Base-by-base conservation (phyloP, 2,888 invertebrate genomes). In the Diarsia mendica region DNA sequence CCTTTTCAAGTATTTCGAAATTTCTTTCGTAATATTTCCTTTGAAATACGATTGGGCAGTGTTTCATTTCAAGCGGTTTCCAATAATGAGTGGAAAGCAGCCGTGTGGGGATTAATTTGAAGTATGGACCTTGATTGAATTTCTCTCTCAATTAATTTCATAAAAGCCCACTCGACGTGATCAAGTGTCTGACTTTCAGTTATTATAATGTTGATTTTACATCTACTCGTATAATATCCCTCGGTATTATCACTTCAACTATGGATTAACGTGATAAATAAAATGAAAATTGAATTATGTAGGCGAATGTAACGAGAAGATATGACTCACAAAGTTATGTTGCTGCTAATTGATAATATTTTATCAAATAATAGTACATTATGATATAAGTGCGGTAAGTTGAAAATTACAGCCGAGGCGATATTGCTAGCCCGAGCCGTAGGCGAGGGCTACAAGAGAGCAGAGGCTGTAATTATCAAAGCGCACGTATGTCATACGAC, bases 81-180 rank as follows among this genome's bases (percentile, higher is more conserved):
- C 86, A 86, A 89, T 91, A 90, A 91, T 88, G 82, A 90, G 85
- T 82, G 85, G 76, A 84, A 86, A 86, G 82, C 84, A 81, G 77
- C 86, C 87, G 87, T 88, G 85, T 86, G 84, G 82, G 86, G 87
- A 91, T 91, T 91, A 90, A 91, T 91, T 90, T 90, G 86, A 90
- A 91, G 87, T 88, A 79, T 87, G 80, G 85, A 87, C 89, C 88
- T 87, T 89, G 90, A 92, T 93, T 91, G 91, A 90, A 91, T 93
- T 92, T 90, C 92, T 80, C 85, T 83, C 88, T 89, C 88, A 91
- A 91, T 92, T 92, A 91, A 92, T 90, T 91, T 90, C 79, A 83
- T 89, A 83, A 90, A 88, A 87, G 85, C 88, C 75, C 83, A 86
- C 86, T 84, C 80, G 79, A 74, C 72, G 72, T 85, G 84, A 90